These are phyloP conservation scores for Mustelus asterias DNA, from an alignment of 2,113 vertebrate species.

Conservation along the genomic window DNA sequence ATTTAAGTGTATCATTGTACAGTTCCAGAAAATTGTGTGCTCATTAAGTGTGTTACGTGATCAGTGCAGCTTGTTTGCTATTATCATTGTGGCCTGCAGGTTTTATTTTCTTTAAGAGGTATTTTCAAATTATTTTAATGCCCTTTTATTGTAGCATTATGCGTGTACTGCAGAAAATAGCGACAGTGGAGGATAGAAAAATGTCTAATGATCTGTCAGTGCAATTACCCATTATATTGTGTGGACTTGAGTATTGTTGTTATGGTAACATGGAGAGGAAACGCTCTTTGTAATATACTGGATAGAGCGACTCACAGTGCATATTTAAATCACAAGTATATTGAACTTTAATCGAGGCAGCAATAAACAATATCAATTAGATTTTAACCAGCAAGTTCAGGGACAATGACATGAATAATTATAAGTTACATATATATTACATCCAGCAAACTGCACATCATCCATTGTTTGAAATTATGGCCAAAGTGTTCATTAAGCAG, in stretches of 20 bases:
- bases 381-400: neutral
- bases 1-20: neutral
- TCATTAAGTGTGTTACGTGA: neutral
- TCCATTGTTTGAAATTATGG: neutral
- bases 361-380: neutral
- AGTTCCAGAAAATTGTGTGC: neutral
- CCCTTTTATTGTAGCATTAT: neutral
- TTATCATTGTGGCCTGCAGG: neutral
- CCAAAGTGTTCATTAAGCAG: neutral
- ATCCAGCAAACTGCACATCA: neutral
- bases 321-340: neutral
- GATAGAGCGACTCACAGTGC: neutral
- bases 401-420: neutral
- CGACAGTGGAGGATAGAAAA: neutral
- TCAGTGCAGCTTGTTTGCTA: neutral
- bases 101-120: neutral
- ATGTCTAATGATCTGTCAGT: neutral
- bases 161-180: neutral
- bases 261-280: conserved; percentile 9
- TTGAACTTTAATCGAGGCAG: neutral
- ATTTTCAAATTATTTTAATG: conserved; percentile 8
- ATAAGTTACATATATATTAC: neutral
- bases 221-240: neutral
- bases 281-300: neutral
- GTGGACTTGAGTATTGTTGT: neutral